phyloP scores from a whole-genome alignment of 2,113 vertebrate species.

The Sorex fumeus region DNA sequence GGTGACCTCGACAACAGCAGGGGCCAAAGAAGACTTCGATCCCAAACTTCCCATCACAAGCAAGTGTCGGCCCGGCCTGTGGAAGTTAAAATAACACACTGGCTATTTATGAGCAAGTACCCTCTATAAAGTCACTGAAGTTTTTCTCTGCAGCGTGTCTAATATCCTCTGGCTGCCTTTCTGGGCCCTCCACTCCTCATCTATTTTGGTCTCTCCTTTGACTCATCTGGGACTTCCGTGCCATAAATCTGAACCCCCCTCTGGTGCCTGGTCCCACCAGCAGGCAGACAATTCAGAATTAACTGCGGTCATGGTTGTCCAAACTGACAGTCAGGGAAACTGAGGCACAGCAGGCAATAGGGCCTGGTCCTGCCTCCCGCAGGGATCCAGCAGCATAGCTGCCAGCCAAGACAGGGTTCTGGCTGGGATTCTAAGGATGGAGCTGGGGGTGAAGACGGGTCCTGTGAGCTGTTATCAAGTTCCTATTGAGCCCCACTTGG shows the following conservation, averaged over 20 bases:
- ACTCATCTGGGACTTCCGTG: constrained; percentile 85
- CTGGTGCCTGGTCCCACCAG: constrained; percentile 77
- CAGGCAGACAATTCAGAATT: constrained; percentile 84
- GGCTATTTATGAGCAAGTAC: constrained; percentile 81
- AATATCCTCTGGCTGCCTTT: constrained; percentile 89
- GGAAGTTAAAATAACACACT: constrained; percentile 86
- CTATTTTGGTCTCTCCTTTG: constrained; percentile 88
- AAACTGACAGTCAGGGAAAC: constrained; percentile 85
- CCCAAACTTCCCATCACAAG: constrained; percentile 83
- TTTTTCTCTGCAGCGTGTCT: constrained; percentile 86
- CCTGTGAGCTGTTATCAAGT: constrained; percentile 65
- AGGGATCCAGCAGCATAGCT: constrained; percentile 57
- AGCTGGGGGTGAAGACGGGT: constrained; percentile 32
- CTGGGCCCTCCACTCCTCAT: constrained; percentile 79
- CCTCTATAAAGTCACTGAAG: constrained; percentile 85
- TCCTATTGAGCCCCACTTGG: constrained; percentile 53
- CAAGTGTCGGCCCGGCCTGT: constrained; percentile 80
- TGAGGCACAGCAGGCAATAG: constrained; percentile 85
- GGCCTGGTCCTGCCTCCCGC: constrained; percentile 63
- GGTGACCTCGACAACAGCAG: constrained; percentile 74
- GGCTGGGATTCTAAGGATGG: constrained; percentile 67
- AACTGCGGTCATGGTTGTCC: constrained; percentile 82
- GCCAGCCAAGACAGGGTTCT: constrained; percentile 82
- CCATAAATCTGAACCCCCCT: constrained; percentile 85
- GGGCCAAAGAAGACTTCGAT: constrained; percentile 61